Evolutionary conservation across 2,113 vertebrate genomes (phyloP), one percentile per base, ranked within the genome.

Genomic region (Ciconia boyciana): DNA sequence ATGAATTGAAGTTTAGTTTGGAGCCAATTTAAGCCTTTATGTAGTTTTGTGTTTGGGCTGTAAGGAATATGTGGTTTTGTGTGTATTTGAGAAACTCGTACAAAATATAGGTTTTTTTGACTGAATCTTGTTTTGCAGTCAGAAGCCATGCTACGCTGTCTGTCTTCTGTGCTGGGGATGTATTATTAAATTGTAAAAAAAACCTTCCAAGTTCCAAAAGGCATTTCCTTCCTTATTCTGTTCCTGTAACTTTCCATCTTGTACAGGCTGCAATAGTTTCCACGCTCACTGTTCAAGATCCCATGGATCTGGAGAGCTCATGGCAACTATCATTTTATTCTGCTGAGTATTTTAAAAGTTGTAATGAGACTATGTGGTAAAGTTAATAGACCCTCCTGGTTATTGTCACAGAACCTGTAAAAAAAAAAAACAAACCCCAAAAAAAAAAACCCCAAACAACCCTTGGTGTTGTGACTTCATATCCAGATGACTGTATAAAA

Each of bases 311-410:
- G 77, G 41, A 91, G 65, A 82, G 49, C 77, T 95, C 69, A 10
- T 64, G 71, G 68, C 3, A 28, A 43, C 83, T 84, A 84, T 91
- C 19, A 29, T 74, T 89, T 94, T 79, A 57, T 94, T 94, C 77
- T 89, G 83, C 41, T 65, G 96, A 95, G 91, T 76, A n/a, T 48
- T 96, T 92, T 89, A 89, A 94, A 95, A 92, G 72, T 44, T 94
- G 76, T 81, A 96, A 87, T 94, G 92, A 96, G 88, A 13, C 80
- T 75, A 76, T 93, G 81, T 89, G 92, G 92, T 92, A 7, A 82
- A 52, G 72, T 89, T 94, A 96, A 94, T 82, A 61, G 62, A 93
- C 28, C 69, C 77, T 95, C 92, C 91, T 96, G 94, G 72, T 94
- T 94, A 89, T 95, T 92, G 83, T 96, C 91, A 69, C 15, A 82